Conservation (phyloP, 2,113 vertebrate genomes). For the Rhipidura dahli region DNA sequence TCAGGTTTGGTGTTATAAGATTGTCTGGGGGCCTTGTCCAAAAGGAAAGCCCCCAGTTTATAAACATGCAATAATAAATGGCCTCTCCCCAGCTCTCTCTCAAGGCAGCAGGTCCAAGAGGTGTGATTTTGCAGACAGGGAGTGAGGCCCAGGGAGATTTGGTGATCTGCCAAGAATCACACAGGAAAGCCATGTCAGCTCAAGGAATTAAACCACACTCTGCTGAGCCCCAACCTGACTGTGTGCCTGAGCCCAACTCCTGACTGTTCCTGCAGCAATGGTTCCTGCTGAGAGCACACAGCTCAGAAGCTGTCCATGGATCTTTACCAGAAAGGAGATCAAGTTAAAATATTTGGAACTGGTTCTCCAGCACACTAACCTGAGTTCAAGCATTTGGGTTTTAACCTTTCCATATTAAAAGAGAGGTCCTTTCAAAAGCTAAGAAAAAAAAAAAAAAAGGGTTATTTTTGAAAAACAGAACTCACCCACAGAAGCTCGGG, state of each 20-base stretch:
- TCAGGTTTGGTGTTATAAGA: neutral
- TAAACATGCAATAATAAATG: neutral
- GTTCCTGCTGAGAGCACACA: neutral
- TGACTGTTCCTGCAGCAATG: neutral
- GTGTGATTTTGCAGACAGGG: slow-evolving; percentile 50
- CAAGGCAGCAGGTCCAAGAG: neutral
- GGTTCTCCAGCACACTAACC: neutral
- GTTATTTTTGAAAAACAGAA: neutral
- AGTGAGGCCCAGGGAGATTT: slow-evolving; percentile 40
- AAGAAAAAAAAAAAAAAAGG: neutral
- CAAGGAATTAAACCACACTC: slow-evolving; percentile 33
- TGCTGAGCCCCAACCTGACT: neutral
- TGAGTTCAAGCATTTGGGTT: neutral
- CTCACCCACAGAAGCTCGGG: neutral
- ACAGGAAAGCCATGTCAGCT: slow-evolving; percentile 59
- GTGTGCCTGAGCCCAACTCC: neutral
- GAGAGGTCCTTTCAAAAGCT: neutral
- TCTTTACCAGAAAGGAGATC: slow-evolving; percentile 3
- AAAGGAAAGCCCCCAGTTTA: neutral
- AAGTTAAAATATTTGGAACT: neutral
- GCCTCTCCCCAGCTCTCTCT: neutral
- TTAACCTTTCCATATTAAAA: neutral
- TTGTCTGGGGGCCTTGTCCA: neutral
- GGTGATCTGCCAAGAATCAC: slow-evolving; percentile 55
- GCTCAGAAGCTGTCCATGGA: neutral